A percentile compares a stretch with the other conserved stretches of the same genome.
Conservation (phyloP, 2,113 vertebrate genomes). For the Perccottus glenii region DNA sequence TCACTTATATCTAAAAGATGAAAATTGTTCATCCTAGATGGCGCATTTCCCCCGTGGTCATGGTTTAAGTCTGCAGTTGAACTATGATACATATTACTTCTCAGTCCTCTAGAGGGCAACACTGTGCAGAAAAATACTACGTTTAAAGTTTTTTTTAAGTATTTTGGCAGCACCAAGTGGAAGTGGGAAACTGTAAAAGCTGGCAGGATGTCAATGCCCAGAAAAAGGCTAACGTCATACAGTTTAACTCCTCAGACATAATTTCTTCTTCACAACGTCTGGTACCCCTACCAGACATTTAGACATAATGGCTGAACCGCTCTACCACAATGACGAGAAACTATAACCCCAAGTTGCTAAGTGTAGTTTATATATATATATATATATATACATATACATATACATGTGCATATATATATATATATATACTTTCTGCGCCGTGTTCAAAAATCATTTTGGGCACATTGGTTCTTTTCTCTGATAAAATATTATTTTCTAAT, state of each 20-base stretch:
- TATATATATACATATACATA: too few species aligned
- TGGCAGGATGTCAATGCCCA: slow-evolving; percentile 57
- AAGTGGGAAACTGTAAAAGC: slow-evolving; percentile 64
- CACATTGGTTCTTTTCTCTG: background rate
- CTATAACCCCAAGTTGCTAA: slow-evolving; percentile 14
- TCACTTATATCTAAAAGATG: slow-evolving; percentile 39
- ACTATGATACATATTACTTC: slow-evolving; percentile 1
- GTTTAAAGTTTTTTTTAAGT: slow-evolving; percentile 7
- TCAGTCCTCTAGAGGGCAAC: slow-evolving; percentile 43
- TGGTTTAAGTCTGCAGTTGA: slow-evolving; percentile 2
- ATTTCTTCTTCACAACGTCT: slow-evolving; percentile 50
- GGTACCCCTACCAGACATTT: slow-evolving; percentile 48
- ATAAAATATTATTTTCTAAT: slow-evolving; percentile 1
- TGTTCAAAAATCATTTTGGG: background rate
- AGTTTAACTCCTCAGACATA: slow-evolving; percentile 50
- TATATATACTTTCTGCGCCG: background rate
- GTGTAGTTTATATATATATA: background rate
- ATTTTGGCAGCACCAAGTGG: slow-evolving; percentile 51
- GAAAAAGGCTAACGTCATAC: slow-evolving; percentile 62
- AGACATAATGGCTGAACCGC: slow-evolving; percentile 53
- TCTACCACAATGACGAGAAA: slow-evolving; percentile 42
- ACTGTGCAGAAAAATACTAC: slow-evolving; percentile 9
- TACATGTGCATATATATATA: too few species aligned
- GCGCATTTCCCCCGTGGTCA: slow-evolving; percentile 2
- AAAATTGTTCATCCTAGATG: slow-evolving; percentile 15